These are phyloP conservation scores for Acanthis flammea DNA, from an alignment of 2,797 vertebrate species.

Conservation along the genomic window DNA sequence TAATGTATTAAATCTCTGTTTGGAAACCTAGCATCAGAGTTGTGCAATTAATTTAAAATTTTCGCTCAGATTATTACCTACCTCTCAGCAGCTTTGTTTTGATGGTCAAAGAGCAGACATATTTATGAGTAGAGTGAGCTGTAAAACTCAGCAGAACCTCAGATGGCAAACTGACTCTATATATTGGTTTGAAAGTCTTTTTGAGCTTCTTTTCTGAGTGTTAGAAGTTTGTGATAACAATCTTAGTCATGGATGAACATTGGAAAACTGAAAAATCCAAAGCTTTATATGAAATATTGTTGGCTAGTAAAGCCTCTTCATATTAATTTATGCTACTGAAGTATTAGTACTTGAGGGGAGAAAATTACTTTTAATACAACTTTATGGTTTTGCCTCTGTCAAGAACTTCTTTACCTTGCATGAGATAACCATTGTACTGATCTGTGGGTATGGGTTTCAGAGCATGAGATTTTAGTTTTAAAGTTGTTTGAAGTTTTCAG, in stretches of 20 bases:
- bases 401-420: background rate
- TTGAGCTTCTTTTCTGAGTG: background rate
- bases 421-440: background rate
- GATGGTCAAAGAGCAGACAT: background rate
- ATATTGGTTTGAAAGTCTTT: background rate
- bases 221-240: background rate
- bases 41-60: background rate
- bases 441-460: background rate
- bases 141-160: background rate
- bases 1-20: background rate
- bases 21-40: background rate
- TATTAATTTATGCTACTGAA: slow-evolving; percentile 17
- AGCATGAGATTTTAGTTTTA: background rate
- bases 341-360: background rate
- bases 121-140: background rate
- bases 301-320: background rate
- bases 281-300: slow-evolving; percentile 17
- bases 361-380: background rate
- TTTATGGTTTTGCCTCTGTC: background rate
- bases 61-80: background rate
- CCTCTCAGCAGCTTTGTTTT: background rate
- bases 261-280: background rate
- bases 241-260: background rate
- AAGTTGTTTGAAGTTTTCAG: background rate
- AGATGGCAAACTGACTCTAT: background rate